These are phyloP conservation scores for Ceuthmochares aereus DNA, from an alignment of 2,113 vertebrate genomes.

Conservation along the genomic window DNA sequence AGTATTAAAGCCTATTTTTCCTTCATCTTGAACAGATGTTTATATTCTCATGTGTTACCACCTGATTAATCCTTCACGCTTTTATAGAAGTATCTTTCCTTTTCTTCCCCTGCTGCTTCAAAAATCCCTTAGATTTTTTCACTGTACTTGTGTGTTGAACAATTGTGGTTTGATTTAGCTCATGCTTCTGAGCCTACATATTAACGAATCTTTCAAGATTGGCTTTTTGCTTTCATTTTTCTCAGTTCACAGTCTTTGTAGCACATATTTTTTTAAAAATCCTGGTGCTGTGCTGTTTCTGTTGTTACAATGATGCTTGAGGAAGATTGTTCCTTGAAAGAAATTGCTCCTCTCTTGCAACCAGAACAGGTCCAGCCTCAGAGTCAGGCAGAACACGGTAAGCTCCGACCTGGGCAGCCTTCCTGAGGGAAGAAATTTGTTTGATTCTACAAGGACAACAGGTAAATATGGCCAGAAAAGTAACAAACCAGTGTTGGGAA, in stretches of 20 bases:
- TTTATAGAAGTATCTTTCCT: neutral
- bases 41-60: neutral
- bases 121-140: neutral
- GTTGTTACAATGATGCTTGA: neutral
- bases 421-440: neutral
- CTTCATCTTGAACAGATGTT: neutral
- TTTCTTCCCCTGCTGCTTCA: neutral
- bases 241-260: neutral
- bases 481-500: neutral
- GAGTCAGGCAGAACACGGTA: neutral
- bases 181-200: neutral
- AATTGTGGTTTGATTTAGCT: neutral
- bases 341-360: neutral
- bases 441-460: neutral
- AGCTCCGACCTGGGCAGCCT: neutral
- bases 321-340: neutral
- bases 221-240: neutral
- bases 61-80: neutral
- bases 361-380: neutral
- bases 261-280: neutral
- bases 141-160: neutral
- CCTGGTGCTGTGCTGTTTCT: neutral
- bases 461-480: constrained; percentile 20
- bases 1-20: neutral
- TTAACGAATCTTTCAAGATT: neutral